phyloP scores from a whole-genome alignment of 2,113 vertebrate species.

The Crotophaga sulcirostris region DNA sequence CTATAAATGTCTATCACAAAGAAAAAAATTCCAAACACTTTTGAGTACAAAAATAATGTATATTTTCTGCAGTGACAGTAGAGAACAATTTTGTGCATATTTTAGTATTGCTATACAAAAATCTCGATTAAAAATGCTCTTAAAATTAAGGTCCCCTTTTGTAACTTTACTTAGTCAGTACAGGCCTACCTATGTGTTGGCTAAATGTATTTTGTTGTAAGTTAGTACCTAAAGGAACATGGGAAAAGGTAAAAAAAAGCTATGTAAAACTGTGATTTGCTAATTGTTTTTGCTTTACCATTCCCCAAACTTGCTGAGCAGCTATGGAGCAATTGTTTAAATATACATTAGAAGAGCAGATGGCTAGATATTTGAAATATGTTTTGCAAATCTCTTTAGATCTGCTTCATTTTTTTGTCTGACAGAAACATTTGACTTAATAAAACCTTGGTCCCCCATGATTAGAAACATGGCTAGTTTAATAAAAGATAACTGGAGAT shows the following conservation, averaged over 20 bases:
- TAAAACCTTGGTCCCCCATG: not conserved
- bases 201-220: not conserved
- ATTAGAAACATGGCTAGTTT: not conserved
- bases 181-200: not conserved
- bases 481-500: not conserved
- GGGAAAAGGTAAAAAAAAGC: not conserved
- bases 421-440: conserved; percentile 8
- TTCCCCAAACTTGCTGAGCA: not conserved
- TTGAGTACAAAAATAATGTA: not conserved
- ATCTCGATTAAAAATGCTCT: not conserved
- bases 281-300: not conserved
- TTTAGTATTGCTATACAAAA: not conserved
- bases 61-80: not conserved
- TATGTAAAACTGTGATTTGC: not conserved
- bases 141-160: not conserved
- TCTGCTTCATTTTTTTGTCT: not conserved
- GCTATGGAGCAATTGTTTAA: conserved; percentile 19
- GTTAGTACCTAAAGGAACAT: not conserved
- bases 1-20: not conserved
- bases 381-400: conserved; percentile 32
- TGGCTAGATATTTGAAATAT: not conserved
- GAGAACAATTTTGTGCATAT: not conserved
- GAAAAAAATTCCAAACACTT: not conserved
- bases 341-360: conserved; percentile 19
- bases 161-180: not conserved